Percentiles rank a stretch among this genome's conserved stretches.
Evolutionary conservation across 2,888 invertebrate species (phyloP).

Genomic region (Acrocera orbiculus): DNA sequence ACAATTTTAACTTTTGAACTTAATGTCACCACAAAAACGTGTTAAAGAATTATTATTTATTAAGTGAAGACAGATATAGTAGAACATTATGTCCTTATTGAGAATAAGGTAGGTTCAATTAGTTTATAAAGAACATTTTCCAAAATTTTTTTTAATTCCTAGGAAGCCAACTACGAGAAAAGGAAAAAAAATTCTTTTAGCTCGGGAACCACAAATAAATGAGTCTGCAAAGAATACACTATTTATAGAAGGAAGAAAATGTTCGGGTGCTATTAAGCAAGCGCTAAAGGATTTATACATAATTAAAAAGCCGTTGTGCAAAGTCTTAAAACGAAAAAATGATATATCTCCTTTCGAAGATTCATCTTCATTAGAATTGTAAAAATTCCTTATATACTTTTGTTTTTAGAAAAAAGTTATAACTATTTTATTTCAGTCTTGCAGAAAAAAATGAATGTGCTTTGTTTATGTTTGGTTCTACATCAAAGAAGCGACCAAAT

Average conservation of each 20-base stretch:
- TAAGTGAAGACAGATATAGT: too few species aligned
- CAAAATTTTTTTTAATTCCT: conserved; percentile 17
- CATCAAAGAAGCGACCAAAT: conserved; percentile 88
- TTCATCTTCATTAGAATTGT: conserved; percentile 59
- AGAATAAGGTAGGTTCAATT: conserved; percentile 21
- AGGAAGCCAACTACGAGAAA: conserved; percentile 80
- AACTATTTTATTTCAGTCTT: conserved; percentile 29
- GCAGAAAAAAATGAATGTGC: conserved; percentile 74
- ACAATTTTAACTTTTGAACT: too few species aligned
- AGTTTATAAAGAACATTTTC: background rate
- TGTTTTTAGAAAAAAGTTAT: too few species aligned
- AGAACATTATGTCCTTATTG: conserved; percentile 28
- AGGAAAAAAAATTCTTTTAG: conserved; percentile 67
- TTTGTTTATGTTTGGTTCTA: conserved; percentile 77
- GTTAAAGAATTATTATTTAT: too few species aligned
- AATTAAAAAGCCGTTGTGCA: conserved; percentile 71
- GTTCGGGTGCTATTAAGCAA: conserved; percentile 48
- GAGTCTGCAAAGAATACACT: conserved; percentile 75
- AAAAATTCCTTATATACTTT: too few species aligned
- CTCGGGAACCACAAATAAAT: conserved; percentile 69
- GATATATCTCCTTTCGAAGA: conserved; percentile 89
- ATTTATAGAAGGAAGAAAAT: conserved; percentile 70
- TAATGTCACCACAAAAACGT: too few species aligned
- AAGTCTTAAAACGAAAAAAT: conserved; percentile 61
- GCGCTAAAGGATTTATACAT: conserved; percentile 73